Evolutionary conservation across 2,113 vertebrate genomes (phyloP), one percentile per base, ranked within the genome.

Genomic region (Menidia beryllina): DNA sequence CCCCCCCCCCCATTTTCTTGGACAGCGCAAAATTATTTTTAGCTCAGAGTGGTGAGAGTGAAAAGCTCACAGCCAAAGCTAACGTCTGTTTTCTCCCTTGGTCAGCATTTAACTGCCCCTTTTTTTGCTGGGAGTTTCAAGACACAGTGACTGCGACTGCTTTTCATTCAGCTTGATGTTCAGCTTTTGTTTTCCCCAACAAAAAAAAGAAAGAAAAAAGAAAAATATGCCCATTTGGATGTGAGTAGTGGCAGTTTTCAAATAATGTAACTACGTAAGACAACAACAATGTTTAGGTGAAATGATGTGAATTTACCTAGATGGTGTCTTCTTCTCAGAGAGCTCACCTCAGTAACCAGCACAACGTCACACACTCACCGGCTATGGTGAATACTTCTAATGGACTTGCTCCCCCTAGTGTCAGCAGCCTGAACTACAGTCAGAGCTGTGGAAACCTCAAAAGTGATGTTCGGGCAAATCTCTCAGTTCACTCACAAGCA

Each of bases 391-490:
- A 24, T 21, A 84, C 83, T 90, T 90, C 65, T 91, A 73, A 79
- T 88, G 79, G 81, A 91, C 89, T 93, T 91, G 91, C 92, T 86
- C 93, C 92, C 92, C 88, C 93, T 93, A 88, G 93, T 93, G 93
- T 48, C 77, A 27, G 75, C 79, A 79, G 65, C 41, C 69, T 58
- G 56, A 75, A 90, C 39, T 87, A 82, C 85, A 85, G 0, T 9
- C 17, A 58, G 26, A 54, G 9, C 9, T 26, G 12, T 47, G n/a
- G n/a, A n/a, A n/a, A n/a, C n/a, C 73, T 0, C 0, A 17, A 74
- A 48, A 59, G 6, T 45, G 27, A 11, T 41, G 26, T 64, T 14
- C 34, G 1, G 48, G 10, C 12, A 21, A 30, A 15, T 9, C 8
- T 38, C 27, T 3, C n/a, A 48, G 43, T 53, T 57, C 21, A 69